Conservation (phyloP, 2,113 vertebrate genomes). For the Entomyzon cyanotis region DNA sequence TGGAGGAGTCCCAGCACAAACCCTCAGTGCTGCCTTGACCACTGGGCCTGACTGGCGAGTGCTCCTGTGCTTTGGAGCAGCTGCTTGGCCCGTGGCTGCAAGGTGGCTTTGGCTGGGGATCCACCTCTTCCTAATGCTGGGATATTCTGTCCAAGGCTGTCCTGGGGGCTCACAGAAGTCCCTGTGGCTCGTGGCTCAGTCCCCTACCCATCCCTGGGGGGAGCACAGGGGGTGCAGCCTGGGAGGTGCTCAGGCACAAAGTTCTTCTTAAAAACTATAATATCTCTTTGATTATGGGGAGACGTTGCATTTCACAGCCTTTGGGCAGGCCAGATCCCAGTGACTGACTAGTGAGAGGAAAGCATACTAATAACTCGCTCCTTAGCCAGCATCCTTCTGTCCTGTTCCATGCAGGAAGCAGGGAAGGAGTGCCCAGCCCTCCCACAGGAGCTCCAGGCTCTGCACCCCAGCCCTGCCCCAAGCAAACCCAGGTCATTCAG, state of each 20-base stretch:
- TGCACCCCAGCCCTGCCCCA: neutral
- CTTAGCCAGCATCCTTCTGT: fast-evolving
- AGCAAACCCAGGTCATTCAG: fast-evolving
- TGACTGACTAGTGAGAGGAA: neutral
- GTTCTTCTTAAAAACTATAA: neutral
- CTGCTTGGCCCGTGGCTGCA: fast-evolving
- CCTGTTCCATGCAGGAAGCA: neutral
- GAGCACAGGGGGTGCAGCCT: neutral
- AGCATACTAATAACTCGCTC: fast-evolving
- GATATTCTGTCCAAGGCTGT: neutral
- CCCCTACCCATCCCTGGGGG: neutral
- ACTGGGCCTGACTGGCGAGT: fast-evolving
- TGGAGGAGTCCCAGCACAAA: neutral
- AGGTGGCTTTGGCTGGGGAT: neutral
- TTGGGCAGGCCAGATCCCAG: neutral
- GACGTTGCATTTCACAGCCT: neutral
- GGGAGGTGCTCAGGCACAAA: neutral
- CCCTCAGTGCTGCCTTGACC: neutral
- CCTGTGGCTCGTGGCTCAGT: neutral
- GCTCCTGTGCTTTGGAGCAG: neutral
- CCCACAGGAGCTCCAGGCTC: neutral
- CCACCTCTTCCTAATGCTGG: neutral
- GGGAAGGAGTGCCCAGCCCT: neutral
- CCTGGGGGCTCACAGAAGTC: neutral
- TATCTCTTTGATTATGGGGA: fast-evolving